Evolutionary conservation across 2,888 invertebrate genomes (phyloP).

Genomic region (Phytoseiulus persimilis): DNA sequence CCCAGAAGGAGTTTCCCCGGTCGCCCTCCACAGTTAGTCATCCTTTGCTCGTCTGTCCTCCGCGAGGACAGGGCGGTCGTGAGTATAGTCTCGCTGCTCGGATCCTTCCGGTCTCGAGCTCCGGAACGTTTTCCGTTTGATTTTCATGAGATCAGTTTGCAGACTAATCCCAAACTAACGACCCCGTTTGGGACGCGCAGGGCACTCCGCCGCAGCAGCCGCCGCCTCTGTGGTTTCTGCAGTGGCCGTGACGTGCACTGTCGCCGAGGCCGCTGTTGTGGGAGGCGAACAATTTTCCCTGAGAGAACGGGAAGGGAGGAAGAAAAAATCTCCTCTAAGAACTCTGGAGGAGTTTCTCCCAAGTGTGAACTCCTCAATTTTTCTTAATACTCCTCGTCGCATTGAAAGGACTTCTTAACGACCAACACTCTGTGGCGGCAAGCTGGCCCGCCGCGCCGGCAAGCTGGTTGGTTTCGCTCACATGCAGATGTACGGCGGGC

Average conservation of each 20-base stretch:
- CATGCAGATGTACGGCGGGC: background rate
- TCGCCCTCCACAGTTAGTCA: background rate
- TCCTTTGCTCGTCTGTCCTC: background rate
- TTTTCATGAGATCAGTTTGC: background rate
- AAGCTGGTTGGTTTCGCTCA: background rate
- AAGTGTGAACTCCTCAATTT: slow-evolving; percentile 5
- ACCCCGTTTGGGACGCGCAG: background rate
- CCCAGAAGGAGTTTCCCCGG: background rate
- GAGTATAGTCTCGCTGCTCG: background rate
- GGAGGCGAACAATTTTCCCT: background rate
- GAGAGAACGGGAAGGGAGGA: background rate
- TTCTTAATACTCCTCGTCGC: background rate
- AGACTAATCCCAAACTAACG: background rate
- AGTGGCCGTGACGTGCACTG: background rate
- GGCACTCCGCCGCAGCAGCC: background rate
- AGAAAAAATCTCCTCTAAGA: background rate
- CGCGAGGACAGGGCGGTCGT: too few species aligned
- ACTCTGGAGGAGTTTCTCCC: background rate
- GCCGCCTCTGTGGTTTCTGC: background rate
- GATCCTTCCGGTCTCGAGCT: background rate
- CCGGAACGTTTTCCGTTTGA: background rate
- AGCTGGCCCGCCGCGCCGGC: background rate
- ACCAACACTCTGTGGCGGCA: background rate
- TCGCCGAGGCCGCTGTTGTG: background rate
- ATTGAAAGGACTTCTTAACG: background rate